phyloP scores from a whole-genome alignment of 2,888 invertebrate genomes.

The Phrixothrix hirtus region DNA sequence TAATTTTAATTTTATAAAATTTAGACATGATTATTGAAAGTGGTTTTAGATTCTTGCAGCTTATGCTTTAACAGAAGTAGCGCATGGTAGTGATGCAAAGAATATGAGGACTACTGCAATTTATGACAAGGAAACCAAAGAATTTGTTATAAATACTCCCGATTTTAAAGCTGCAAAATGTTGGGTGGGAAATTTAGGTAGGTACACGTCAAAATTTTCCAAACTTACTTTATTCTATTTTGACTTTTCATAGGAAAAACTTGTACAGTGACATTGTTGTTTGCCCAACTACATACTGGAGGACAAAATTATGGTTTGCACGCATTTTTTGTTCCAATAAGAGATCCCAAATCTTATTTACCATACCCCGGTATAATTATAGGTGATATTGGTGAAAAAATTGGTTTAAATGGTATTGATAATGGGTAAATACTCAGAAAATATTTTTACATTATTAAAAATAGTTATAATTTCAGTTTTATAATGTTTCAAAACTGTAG shows the following conservation, averaged over 20 bases:
- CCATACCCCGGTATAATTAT: slow-evolving; percentile 84
- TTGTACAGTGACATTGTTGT: slow-evolving; percentile 83
- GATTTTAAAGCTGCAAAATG: slow-evolving; percentile 96
- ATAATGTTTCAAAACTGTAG: slow-evolving; percentile 85
- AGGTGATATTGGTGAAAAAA: slow-evolving; percentile 92
- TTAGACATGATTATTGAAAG: no score
- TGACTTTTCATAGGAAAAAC: slow-evolving; percentile 65
- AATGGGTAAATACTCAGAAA: slow-evolving; percentile 69
- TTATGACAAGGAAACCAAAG: slow-evolving; percentile 74
- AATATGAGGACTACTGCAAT: slow-evolving; percentile 88
- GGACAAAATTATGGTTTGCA: slow-evolving; percentile 83
- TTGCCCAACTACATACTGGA: slow-evolving; percentile 86
- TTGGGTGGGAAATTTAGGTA: slow-evolving; percentile 92
- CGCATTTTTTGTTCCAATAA: slow-evolving; percentile 84
- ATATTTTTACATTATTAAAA: no score
- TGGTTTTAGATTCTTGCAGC: slow-evolving; percentile 70
- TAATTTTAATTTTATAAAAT: slow-evolving; percentile 48
- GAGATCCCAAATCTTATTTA: slow-evolving; percentile 74
- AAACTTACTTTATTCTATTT: neutral
- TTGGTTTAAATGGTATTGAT: slow-evolving; percentile 88
- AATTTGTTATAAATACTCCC: slow-evolving; percentile 88
- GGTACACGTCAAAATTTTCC: slow-evolving; percentile 26
- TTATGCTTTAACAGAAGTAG: slow-evolving; percentile 89
- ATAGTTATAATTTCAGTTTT: slow-evolving; percentile 74
- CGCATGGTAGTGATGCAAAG: slow-evolving; percentile 93